Percentiles rank a stretch among this genome's conserved stretches.
Evolutionary conservation across 30 jellyfish, hydroid and myxozoan species (phyloP).

Genomic region (Morbakka virulenta): DNA sequence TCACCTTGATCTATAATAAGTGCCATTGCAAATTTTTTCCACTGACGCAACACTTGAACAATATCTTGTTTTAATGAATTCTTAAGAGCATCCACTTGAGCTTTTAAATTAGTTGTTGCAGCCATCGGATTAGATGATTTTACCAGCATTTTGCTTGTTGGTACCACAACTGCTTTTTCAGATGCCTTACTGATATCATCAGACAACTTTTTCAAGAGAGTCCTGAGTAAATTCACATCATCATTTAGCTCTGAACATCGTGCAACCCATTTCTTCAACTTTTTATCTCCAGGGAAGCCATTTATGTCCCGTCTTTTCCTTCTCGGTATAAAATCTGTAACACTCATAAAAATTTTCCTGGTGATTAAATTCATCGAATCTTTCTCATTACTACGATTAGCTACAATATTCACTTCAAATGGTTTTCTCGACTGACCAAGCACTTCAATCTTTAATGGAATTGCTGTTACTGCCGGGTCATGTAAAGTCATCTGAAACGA

Average conservation of each 20-base stretch:
- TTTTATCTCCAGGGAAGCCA: not conserved
- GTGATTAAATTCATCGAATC: conserved; percentile 21
- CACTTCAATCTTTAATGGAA: conserved; percentile 56
- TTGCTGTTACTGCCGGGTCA: not conserved
- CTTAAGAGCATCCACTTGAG: not conserved
- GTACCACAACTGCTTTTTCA: not conserved
- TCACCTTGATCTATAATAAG: conserved; percentile 15
- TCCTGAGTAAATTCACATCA: not conserved
- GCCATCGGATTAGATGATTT: not conserved
- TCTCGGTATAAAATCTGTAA: conserved; percentile 12
- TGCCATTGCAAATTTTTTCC: conserved; percentile 22
- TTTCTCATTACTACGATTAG: conserved; percentile 35
- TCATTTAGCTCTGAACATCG: not conserved
- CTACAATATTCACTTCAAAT: conserved; percentile 2
- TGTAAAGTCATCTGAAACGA: conserved; percentile 44
- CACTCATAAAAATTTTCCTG: not conserved
- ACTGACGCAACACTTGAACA: not conserved
- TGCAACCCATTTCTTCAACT: not conserved
- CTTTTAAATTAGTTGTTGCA: not conserved
- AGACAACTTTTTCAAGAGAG: not conserved
- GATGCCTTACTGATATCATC: not conserved
- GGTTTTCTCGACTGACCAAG: not conserved
- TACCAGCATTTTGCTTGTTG: not conserved
- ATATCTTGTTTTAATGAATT: not conserved
- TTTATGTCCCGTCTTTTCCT: not conserved